A percentile compares a stretch with the other conserved stretches of the same genome.
These are phyloP conservation scores for Tyto alba DNA, from an alignment of 2,113 vertebrate genomes.

Conservation along the genomic window DNA sequence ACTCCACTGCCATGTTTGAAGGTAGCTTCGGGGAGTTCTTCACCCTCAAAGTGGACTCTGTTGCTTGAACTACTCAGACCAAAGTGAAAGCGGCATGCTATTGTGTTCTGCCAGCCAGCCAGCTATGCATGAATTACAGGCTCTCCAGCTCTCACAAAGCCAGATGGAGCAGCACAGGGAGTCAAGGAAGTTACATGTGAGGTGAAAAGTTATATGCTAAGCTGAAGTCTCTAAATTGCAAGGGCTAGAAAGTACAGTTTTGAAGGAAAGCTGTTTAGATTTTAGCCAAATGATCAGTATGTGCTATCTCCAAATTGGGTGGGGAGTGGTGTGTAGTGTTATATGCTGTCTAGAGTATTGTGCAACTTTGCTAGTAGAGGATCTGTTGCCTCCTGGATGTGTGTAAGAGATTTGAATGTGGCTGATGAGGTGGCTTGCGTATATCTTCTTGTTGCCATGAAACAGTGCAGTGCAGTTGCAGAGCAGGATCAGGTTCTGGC, in stretches of 20 bases:
- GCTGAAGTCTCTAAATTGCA: neutral
- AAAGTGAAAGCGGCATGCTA: neutral
- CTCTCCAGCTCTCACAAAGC: neutral
- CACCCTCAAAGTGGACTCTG: neutral
- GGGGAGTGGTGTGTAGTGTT: neutral
- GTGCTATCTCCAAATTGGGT: neutral
- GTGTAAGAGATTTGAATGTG: neutral
- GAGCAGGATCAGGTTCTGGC: neutral
- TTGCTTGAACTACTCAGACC: neutral
- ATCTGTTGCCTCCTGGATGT: neutral
- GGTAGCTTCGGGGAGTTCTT: neutral
- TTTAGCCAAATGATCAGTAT: neutral
- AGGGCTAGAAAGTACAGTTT: neutral
- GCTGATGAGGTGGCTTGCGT: neutral
- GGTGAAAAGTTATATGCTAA: neutral
- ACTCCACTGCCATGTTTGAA: neutral
- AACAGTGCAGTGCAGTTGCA: neutral
- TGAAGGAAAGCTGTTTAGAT: neutral
- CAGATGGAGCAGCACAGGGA: neutral
- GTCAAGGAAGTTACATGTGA: fast-evolving
- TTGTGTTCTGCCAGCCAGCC: neutral
- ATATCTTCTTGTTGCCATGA: neutral
- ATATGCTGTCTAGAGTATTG: fast-evolving
- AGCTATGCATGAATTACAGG: neutral
- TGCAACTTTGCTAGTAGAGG: neutral